Percentiles rank a stretch among this genome's conserved stretches.
Conservation (phyloP, 2,888 invertebrate genomes). For the Netelia melanura region DNA sequence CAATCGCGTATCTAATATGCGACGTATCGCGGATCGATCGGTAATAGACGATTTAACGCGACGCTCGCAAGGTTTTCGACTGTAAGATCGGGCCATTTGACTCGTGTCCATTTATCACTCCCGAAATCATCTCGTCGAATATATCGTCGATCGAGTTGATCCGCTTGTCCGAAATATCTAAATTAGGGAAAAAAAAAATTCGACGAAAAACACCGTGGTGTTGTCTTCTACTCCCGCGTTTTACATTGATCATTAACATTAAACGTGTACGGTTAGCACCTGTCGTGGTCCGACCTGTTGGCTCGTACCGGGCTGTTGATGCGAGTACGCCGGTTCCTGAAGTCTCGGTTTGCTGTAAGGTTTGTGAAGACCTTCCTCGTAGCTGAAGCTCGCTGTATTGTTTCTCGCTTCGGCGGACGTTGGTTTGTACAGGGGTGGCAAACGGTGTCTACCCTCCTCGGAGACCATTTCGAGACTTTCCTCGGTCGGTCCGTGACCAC, state of each 20-base stretch:
- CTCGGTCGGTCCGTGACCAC: conserved; percentile 85
- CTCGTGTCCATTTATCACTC: conserved; percentile 64
- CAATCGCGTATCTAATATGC: neutral
- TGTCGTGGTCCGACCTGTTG: conserved; percentile 80
- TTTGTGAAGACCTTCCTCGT: conserved; percentile 83
- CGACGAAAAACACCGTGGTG: conserved; percentile 9
- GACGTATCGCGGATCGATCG: no score
- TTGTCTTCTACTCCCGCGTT: conserved; percentile 4
- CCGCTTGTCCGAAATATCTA: conserved; percentile 6
- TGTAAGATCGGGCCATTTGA: conserved; percentile 64
- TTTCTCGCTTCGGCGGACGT: conserved; percentile 94
- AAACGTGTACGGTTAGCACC: conserved; percentile 83
- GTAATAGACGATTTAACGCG: neutral
- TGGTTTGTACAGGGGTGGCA: conserved; percentile 90
- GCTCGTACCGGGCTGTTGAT: conserved; percentile 82
- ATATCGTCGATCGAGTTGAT: conserved; percentile 6
- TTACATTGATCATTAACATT: conserved; percentile 54
- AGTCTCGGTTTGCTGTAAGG: conserved; percentile 83
- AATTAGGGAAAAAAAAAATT: conserved; percentile 13
- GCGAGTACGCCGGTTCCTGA: conserved; percentile 80
- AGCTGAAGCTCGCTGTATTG: conserved; percentile 89
- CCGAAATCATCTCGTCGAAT: conserved; percentile 15
- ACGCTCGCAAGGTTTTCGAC: conserved; percentile 40
- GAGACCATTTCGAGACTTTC: conserved; percentile 89
- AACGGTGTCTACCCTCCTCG: conserved; percentile 86